Evolutionary conservation across 2,888 invertebrate species (phyloP).

Genomic region (Lithophane semibrunnea): DNA sequence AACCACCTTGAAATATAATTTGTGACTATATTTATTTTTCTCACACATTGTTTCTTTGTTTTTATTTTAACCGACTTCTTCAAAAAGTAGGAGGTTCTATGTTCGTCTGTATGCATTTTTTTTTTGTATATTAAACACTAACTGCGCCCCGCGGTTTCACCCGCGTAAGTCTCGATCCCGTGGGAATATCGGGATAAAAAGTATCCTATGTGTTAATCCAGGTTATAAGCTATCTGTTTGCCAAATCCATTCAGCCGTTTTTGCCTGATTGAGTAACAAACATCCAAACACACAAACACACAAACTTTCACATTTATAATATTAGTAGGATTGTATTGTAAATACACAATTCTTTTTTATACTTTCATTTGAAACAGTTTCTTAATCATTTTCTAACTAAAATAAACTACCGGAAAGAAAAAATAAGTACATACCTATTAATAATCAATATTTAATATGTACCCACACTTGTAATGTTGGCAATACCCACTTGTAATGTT

Average conservation of each 20-base stretch:
- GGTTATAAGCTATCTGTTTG: too few species aligned
- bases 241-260: too few species aligned
- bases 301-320: too few species aligned
- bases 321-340: background rate
- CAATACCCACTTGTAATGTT: background rate
- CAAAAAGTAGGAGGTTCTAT: too few species aligned
- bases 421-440: background rate
- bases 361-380: background rate
- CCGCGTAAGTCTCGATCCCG: too few species aligned
- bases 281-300: too few species aligned
- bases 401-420: background rate
- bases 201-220: too few species aligned
- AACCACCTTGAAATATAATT: background rate
- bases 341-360: background rate
- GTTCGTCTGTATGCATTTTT: too few species aligned
- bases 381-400: background rate
- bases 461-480: background rate
- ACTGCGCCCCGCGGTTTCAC: too few species aligned
- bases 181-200: too few species aligned
- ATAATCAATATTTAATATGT: background rate
- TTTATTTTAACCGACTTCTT: background rate
- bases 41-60: background rate
- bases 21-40: background rate
- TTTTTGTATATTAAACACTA: background rate
- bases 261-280: too few species aligned